A percentile compares a stretch with the other conserved stretches of the same genome.
These are phyloP conservation scores for Oscheius sp. DNA, from an alignment of 2,888 invertebrate species.

Conservation along the genomic window DNA sequence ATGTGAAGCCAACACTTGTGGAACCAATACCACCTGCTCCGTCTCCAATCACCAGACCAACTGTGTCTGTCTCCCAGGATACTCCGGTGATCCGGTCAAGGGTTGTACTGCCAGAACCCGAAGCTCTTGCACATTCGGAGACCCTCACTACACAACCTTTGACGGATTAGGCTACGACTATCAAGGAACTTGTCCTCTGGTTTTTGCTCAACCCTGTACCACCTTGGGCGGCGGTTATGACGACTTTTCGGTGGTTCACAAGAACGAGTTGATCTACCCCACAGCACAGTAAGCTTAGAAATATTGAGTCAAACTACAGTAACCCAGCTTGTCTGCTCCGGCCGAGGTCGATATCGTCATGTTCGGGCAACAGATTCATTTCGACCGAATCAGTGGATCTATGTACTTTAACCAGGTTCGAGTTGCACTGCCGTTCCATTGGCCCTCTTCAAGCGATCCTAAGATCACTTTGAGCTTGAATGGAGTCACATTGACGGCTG, in stretches of 20 bases:
- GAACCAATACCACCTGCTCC: constrained; percentile 58
- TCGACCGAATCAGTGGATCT: constrained; percentile 47
- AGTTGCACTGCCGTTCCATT: constrained; percentile 59
- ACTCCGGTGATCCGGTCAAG: constrained; percentile 45
- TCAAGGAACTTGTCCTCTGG: constrained; percentile 71
- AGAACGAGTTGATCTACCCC: constrained; percentile 47
- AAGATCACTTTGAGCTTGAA: constrained; percentile 38
- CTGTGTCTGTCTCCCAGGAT: constrained; percentile 63
- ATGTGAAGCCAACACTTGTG: constrained; percentile 52
- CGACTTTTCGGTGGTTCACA: constrained; percentile 54
- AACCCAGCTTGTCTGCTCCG: constrained; percentile 54
- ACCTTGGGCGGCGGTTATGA: constrained; percentile 42
- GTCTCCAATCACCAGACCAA: constrained; percentile 59
- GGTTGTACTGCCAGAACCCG: constrained; percentile 33
- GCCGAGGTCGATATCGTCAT: constrained; percentile 58
- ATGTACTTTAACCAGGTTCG: constrained; percentile 52
- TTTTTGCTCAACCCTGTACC: constrained; percentile 61
- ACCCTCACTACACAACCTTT: constrained; percentile 73
- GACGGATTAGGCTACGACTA: constrained; percentile 69
- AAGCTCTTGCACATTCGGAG: constrained; percentile 64
- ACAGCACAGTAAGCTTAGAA: neutral
- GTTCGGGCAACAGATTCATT: constrained; percentile 54
- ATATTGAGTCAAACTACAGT: neutral
- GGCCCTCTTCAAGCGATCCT: constrained; percentile 48
- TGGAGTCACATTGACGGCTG: constrained; percentile 42